Evolutionary conservation across 2,797 vertebrate genomes (phyloP).

Genomic region (Harpagifer antarcticus): DNA sequence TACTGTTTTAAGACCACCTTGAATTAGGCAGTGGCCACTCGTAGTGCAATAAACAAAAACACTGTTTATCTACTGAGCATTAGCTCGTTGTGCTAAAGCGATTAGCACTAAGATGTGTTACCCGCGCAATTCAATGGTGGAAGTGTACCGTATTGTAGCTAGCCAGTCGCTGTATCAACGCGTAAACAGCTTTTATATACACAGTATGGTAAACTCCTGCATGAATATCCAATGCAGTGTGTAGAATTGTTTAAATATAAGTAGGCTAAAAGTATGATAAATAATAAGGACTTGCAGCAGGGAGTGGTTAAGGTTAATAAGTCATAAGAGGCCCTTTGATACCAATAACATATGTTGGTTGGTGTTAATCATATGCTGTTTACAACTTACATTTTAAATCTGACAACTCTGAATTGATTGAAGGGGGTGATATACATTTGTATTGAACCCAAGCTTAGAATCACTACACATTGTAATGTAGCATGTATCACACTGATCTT

Average conservation of each 20-base stretch:
- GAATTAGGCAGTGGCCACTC: fast-evolving
- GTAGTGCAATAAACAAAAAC: fast-evolving
- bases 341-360: background rate
- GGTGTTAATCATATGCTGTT: background rate
- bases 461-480: background rate
- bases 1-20: fast-evolving
- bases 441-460: no score
- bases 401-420: background rate
- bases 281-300: no score
- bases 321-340: background rate
- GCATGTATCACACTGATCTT: no score
- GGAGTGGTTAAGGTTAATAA: no score
- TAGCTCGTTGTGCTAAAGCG: constrained; percentile 35
- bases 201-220: no score
- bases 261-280: background rate
- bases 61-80: background rate
- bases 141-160: background rate
- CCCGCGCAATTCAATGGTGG: constrained; percentile 60
- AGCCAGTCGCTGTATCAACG: background rate
- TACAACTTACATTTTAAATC: background rate
- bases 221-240: fast-evolving
- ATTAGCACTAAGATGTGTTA: constrained; percentile 21
- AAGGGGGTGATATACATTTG: no score
- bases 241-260: background rate
- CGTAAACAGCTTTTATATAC: background rate